A percentile compares a stretch with the other conserved stretches of the same genome.
phyloP scores from a whole-genome alignment of 2,888 invertebrate species.

The Philaethria dido region DNA sequence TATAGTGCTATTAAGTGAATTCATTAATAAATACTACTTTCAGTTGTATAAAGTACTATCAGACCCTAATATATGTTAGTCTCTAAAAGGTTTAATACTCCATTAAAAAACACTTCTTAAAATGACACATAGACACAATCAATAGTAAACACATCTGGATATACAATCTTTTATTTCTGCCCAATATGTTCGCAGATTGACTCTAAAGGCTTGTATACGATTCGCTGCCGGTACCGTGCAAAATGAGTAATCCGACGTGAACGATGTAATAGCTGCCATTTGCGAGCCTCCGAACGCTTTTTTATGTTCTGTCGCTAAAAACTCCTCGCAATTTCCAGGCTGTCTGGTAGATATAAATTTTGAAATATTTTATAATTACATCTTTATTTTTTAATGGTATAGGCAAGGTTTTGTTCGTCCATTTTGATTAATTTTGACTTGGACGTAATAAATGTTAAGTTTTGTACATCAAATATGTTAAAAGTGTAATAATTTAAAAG shows the following conservation, averaged over 20 bases:
- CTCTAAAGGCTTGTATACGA: slow-evolving; percentile 17
- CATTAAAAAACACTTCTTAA: background rate
- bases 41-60: too few relatives aligned
- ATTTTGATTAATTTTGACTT: background rate
- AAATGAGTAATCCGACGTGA: slow-evolving; percentile 34
- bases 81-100: too few relatives aligned
- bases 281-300: slow-evolving; percentile 18
- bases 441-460: background rate
- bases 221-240: slow-evolving; percentile 25
- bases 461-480: too few relatives aligned
- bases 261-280: slow-evolving; percentile 27
- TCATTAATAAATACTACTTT: too few relatives aligned
- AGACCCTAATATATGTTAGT: too few relatives aligned
- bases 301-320: slow-evolving; percentile 27
- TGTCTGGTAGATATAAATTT: slow-evolving; percentile 10
- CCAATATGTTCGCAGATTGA: slow-evolving; percentile 19
- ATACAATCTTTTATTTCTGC: slow-evolving; percentile 18
- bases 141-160: background rate
- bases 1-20: too few relatives aligned
- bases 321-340: slow-evolving; percentile 4
- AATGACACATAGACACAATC: background rate
- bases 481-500: too few relatives aligned
- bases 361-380: background rate
- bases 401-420: background rate
- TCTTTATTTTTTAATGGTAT: background rate